Percentiles rank a stretch among this genome's conserved stretches.
phyloP scores from a whole-genome alignment of 2,888 invertebrate genomes.

The Trileptium ribeirensis region DNA sequence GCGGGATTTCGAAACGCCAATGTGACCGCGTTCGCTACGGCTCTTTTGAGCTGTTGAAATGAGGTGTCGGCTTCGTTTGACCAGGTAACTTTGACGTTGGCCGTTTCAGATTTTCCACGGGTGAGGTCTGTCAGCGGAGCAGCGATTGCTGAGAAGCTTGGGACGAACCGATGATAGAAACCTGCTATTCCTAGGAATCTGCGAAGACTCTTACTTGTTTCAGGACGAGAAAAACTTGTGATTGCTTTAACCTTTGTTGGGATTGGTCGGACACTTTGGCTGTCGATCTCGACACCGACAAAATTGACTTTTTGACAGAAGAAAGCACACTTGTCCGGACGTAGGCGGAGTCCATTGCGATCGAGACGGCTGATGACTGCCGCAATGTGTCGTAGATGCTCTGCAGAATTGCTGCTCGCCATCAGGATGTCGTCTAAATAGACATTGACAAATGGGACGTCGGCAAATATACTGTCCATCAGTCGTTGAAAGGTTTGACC shows the following conservation, averaged over 20 bases:
- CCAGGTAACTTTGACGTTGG: not conserved
- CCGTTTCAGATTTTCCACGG: not conserved
- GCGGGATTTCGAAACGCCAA: not conserved
- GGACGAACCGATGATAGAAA: slow-evolving; percentile 4
- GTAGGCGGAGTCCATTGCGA: no score
- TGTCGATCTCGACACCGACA: no score
- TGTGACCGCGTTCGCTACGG: not conserved
- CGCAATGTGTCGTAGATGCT: no score
- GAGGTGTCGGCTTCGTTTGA: not conserved
- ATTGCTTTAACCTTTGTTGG: not conserved
- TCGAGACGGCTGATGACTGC: no score
- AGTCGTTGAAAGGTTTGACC: no score
- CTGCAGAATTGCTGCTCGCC: no score
- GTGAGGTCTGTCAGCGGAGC: slow-evolving; percentile 9
- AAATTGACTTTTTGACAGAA: no score
- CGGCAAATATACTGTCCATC: no score
- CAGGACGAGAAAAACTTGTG: not conserved
- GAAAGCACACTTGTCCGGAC: no score
- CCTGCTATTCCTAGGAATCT: not conserved
- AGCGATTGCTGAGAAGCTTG: not conserved
- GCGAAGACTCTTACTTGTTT: not conserved
- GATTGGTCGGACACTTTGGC: no score
- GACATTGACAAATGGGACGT: no score
- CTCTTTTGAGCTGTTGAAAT: not conserved
- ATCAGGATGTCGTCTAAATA: no score